Evolutionary conservation across 2,797 vertebrate species (phyloP).

Genomic region (Hyperoplus immaculatus): DNA sequence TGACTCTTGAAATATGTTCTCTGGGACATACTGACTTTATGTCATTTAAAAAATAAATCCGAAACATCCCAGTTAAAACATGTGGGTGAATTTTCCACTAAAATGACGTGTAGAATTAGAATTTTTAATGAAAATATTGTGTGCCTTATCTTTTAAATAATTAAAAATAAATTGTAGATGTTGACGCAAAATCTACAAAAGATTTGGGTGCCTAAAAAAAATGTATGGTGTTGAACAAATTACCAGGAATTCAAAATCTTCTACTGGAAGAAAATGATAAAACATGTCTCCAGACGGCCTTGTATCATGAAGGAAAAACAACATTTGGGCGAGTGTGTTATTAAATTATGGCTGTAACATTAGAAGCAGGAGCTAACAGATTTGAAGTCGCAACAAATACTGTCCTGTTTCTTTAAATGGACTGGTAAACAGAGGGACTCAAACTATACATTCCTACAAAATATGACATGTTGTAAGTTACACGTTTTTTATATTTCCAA

Average conservation of each 20-base stretch:
- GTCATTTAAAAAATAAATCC: constrained; percentile 24
- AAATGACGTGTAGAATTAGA: constrained; percentile 37
- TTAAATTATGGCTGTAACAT: constrained; percentile 36
- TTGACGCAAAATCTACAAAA: constrained; percentile 3
- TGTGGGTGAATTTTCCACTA: constrained; percentile 23
- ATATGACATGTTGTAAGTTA: constrained; percentile 55
- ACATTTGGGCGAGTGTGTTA: constrained; percentile 19
- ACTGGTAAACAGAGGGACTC: constrained; percentile 39
- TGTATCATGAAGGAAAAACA: constrained; percentile 55
- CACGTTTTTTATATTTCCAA: constrained; percentile 70
- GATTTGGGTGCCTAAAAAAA: too few relatives aligned
- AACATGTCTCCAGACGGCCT: constrained; percentile 7
- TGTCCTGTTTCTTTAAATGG: constrained; percentile 15
- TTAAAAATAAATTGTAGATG: neutral
- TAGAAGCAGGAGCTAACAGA: constrained; percentile 29
- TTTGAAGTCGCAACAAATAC: constrained; percentile 11
- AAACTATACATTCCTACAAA: constrained; percentile 41
- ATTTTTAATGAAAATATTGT: constrained; percentile 47
- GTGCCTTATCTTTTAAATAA: constrained; percentile 74
- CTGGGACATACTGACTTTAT: constrained; percentile 38
- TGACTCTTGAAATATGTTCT: constrained; percentile 40
- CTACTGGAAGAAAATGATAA: constrained; percentile 13
- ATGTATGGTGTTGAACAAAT: constrained; percentile 1
- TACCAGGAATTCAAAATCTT: constrained; percentile 14
- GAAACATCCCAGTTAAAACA: constrained; percentile 23